Base-by-base conservation (phyloP, 2,888 invertebrate species). In the Strigamia maritima region DNA sequence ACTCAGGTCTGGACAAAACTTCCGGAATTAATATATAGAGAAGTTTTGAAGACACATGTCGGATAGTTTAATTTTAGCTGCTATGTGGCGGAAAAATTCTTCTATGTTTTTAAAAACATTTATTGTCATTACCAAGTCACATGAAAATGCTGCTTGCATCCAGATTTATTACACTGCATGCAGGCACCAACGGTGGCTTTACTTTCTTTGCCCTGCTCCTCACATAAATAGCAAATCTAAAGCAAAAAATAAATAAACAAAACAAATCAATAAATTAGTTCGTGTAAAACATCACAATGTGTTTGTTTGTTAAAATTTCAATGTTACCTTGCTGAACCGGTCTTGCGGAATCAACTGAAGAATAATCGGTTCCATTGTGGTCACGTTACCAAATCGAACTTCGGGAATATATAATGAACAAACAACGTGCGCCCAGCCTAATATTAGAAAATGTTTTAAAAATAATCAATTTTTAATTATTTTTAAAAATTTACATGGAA, bases 351-450 rank as follows among this genome's bases (percentile, higher is more conserved):
- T 94, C 82, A 95, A 90, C 81, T 94, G 92, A 83, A 98, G 87
- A 81, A 97, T 93, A 83, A 98, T 97, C 0, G 98, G 98, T 86
- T 98, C 98, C 98, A 98, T 98, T 60, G 97, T 97, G 80, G 96
- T 94, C 80, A 98, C 97, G 89, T 98, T 97, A 40, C 96, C 97
- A 87, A 98, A 98, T 83, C 97, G 91, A 31, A 98, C 97, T 89
- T 98, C 98, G 0, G 98, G 98, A 84, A 98, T 98, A 87, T 98
- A 98, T 6, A 98, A 89, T 0, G 98, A 98, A 87, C 98, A 98
- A 1, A 98, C 97, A 49, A 97, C 97, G 86, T 98, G 98, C 44
- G 97, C 97, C 98, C 98, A 98, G 24, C 94, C 84, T 86, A 79
- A 49, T 82, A 81, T 28, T 65, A 75, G 76, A 7, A 75, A 19